Conservation (phyloP, 2,797 vertebrate species). For the Myotis daubentonii region DNA sequence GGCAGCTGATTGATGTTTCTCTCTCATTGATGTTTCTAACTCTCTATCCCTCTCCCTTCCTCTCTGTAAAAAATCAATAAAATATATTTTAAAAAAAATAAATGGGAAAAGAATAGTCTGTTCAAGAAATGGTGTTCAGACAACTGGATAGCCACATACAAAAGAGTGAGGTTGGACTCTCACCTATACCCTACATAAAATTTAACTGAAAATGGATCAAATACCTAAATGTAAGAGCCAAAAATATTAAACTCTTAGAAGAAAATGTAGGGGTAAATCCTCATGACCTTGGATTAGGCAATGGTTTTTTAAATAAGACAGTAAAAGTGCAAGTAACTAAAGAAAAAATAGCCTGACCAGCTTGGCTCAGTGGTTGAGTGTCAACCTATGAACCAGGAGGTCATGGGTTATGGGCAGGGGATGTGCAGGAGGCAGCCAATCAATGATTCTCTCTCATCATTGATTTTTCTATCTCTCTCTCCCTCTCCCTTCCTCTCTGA, state of each 20-base stretch:
- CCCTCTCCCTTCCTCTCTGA: too few species aligned
- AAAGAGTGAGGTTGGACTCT: neutral
- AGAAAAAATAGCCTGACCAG: neutral
- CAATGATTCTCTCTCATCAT: too few species aligned
- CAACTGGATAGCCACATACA: neutral
- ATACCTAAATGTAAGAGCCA: neutral
- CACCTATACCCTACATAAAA: neutral
- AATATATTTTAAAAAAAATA: neutral
- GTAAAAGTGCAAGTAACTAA: slow-evolving; percentile 10
- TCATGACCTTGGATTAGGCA: neutral
- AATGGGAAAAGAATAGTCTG: neutral
- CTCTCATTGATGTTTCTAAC: too few species aligned
- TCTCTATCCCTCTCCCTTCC: too few species aligned
- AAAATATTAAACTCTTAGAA: neutral
- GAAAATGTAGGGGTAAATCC: neutral
- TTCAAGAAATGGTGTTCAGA: slow-evolving; percentile 4
- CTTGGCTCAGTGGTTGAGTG: too few species aligned
- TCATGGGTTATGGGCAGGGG: too few species aligned
- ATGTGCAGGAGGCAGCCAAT: too few species aligned
- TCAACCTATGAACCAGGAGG: too few species aligned
- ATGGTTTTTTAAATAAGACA: neutral
- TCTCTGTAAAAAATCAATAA: too few species aligned
- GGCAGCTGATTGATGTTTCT: too few species aligned
- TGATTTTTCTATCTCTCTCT: too few species aligned
- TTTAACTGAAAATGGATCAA: slow-evolving; percentile 11